Evolutionary conservation across 2,797 vertebrate species (phyloP).

Genomic region (Gymnoscopelus braueri): DNA sequence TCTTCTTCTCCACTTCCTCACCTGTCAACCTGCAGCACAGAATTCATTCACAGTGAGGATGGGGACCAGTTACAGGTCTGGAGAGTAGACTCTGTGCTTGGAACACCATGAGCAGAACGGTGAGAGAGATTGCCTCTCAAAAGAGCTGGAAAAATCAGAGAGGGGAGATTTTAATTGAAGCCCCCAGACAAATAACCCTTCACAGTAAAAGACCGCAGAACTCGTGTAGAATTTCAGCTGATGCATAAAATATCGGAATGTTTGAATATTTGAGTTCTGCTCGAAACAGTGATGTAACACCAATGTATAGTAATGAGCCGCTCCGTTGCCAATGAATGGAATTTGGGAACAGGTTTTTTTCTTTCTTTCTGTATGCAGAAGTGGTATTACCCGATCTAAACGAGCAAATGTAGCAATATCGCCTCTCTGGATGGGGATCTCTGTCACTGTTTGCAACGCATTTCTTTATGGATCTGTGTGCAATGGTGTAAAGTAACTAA

Average conservation of each 20-base stretch:
- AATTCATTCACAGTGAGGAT: slow-evolving; percentile 59
- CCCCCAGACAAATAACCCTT: not conserved
- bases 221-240: not conserved
- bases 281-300: not conserved
- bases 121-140: slow-evolving; percentile 25
- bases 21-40: slow-evolving; percentile 60
- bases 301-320: no score
- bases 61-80: slow-evolving; percentile 62
- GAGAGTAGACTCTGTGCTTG: slow-evolving; percentile 28
- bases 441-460: no score
- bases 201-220: not conserved
- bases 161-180: not conserved
- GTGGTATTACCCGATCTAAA: no score
- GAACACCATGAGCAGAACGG: slow-evolving; percentile 34
- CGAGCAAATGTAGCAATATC: no score
- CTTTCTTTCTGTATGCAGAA: no score
- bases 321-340: no score
- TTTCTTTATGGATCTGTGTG: no score
- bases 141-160: slow-evolving; percentile 9
- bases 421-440: no score
- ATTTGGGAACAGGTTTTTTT: no score
- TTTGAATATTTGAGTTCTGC: not conserved
- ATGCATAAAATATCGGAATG: not conserved
- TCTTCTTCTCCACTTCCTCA: slow-evolving; percentile 23
- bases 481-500: no score